These are phyloP conservation scores for Xiphorhynchus elegans DNA, from an alignment of 2,113 vertebrate species.

Conservation along the genomic window DNA sequence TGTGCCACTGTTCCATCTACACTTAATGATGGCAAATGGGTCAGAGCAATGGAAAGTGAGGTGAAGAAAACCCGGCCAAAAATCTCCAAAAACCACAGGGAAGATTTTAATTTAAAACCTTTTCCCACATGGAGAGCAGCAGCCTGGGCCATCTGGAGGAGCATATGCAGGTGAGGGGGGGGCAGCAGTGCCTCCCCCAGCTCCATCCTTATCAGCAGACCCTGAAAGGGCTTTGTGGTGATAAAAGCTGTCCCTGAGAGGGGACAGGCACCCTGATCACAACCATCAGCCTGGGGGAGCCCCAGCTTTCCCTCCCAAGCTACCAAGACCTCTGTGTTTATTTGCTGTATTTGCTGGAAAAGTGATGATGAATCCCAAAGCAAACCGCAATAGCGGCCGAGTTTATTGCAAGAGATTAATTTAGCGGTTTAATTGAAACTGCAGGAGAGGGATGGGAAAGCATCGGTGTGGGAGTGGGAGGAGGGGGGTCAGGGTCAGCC, in stretches of 20 bases:
- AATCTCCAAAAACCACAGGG: not conserved
- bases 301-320: not conserved
- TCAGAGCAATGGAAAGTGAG: not conserved
- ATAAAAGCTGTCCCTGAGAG: not conserved
- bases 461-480: not conserved
- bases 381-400: not conserved
- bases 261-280: not conserved
- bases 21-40: not conserved
- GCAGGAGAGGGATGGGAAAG: not conserved
- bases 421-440: conserved; percentile 38
- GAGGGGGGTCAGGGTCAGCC: not conserved
- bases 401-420: conserved; percentile 51
- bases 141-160: conserved; percentile 24
- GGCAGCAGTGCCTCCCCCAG: not conserved
- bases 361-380: conserved; percentile 30
- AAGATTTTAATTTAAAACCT: conserved; percentile 35
- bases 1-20: accelerated
- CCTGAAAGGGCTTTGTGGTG: not conserved
- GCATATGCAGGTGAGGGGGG: conserved; percentile 37
- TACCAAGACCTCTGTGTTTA: not conserved
- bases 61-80: not conserved
- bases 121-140: not conserved
- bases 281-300: not conserved
- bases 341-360: not conserved
- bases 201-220: not conserved